These are phyloP conservation scores for Heteromyza rotundicornis DNA, from an alignment of 2,888 invertebrate species.

Conservation along the genomic window DNA sequence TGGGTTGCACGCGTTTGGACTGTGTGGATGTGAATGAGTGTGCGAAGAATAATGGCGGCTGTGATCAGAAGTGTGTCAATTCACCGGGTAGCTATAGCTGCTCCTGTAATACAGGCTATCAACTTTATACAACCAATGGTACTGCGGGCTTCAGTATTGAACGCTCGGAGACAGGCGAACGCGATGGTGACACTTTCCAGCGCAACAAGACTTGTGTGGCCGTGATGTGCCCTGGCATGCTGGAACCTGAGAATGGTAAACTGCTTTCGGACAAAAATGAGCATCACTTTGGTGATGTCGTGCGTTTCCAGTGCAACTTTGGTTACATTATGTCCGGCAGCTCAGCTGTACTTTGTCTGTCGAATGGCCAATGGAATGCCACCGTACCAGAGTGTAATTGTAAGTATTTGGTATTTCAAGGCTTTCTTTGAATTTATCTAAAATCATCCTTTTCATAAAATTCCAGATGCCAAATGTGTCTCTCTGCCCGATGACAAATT, in stretches of 20 bases:
- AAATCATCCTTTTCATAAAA: too few relatives aligned
- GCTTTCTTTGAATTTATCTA: neutral
- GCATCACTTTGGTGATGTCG: constrained; percentile 88
- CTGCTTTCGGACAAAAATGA: constrained; percentile 79
- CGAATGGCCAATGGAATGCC: constrained; percentile 93
- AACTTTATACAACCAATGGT: constrained; percentile 85
- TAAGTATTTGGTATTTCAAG: constrained; percentile 65
- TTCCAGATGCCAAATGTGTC: constrained; percentile 84
- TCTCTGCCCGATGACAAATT: constrained; percentile 87
- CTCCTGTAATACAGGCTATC: constrained; percentile 89
- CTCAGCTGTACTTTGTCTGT: constrained; percentile 83
- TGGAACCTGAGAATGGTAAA: constrained; percentile 84
- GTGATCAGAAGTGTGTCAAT: constrained; percentile 92
- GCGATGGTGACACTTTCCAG: constrained; percentile 88
- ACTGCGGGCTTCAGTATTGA: constrained; percentile 87
- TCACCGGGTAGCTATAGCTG: constrained; percentile 88
- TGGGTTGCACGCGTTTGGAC: constrained; percentile 90
- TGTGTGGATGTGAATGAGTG: constrained; percentile 91
- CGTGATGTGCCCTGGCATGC: constrained; percentile 82
- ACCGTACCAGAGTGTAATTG: constrained; percentile 92
- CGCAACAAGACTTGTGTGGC: constrained; percentile 95
- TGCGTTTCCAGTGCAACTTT: constrained; percentile 92
- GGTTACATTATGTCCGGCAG: constrained; percentile 92
- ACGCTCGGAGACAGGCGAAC: constrained; percentile 81
- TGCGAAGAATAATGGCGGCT: constrained; percentile 83